Conservation (phyloP, 37 sponge, comb jelly and placozoan species). For the Aplysina aerophoba region DNA sequence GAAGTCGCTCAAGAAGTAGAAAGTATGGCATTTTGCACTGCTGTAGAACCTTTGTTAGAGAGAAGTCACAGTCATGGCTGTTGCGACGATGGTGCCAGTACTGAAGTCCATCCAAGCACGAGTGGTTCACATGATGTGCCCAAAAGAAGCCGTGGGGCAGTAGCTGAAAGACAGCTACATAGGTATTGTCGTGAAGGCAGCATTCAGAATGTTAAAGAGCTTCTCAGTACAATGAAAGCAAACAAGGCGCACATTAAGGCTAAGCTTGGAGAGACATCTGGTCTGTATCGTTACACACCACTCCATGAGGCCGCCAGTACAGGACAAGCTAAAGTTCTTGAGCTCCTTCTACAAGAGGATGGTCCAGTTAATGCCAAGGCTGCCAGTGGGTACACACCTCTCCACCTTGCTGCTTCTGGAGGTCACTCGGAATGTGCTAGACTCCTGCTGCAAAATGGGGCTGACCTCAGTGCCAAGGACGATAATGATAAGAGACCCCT, state of each 20-base stretch:
- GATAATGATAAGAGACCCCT: constrained; percentile 40
- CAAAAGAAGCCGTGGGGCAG: too few relatives aligned
- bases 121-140: too few relatives aligned
- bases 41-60: too few relatives aligned
- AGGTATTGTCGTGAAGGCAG: too few relatives aligned
- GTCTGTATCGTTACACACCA: constrained; percentile 89
- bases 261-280: constrained; percentile 55
- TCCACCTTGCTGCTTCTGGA: constrained; percentile 47
- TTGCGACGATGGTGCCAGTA: too few relatives aligned
- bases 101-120: too few relatives aligned
- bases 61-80: too few relatives aligned
- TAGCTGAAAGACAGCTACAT: too few relatives aligned
- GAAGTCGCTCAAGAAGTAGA: too few relatives aligned
- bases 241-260: constrained; percentile 22
- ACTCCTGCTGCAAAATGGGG: constrained; percentile 18
- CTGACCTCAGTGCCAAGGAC: constrained; percentile 40
- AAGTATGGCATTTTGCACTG: too few relatives aligned
- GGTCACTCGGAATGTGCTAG: constrained; percentile 45
- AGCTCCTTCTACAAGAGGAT: constrained; percentile 47
- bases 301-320: constrained; percentile 78
- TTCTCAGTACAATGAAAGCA: too few relatives aligned
- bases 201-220: too few relatives aligned
- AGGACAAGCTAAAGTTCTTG: constrained; percentile 57
- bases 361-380: constrained; percentile 71
- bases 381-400: constrained; percentile 65